phyloP scores from a whole-genome alignment of 2,113 vertebrate species.

The Carlito syrichta region DNA sequence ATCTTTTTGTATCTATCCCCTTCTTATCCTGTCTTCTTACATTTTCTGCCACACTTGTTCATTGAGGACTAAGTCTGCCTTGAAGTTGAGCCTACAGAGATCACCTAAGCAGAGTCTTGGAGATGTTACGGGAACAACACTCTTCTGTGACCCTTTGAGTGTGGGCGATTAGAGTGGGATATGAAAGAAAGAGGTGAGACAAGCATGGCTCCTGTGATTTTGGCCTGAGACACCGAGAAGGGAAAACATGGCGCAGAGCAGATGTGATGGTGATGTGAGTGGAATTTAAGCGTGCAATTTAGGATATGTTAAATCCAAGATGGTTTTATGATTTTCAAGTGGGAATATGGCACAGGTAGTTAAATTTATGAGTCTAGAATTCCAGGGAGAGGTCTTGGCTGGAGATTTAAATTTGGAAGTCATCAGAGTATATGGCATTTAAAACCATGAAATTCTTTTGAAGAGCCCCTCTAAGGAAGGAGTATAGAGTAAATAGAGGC shows the following conservation, averaged over 20 bases:
- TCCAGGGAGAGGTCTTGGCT: not conserved
- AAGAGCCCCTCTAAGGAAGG: not conserved
- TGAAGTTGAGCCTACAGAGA: not conserved
- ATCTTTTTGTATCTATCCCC: not conserved
- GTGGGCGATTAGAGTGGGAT: rapidly evolving
- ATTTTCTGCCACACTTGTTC: not conserved
- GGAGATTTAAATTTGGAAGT: not conserved
- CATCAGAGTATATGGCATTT: not conserved
- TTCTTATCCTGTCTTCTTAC: not conserved
- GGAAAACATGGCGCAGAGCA: not conserved
- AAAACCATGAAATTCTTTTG: not conserved
- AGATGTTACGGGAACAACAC: not conserved
- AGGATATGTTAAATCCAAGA: not conserved
- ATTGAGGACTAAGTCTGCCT: not conserved
- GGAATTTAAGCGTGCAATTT: not conserved
- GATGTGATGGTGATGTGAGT: too few relatives aligned
- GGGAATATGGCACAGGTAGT: not conserved
- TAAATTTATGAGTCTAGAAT: not conserved
- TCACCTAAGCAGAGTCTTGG: not conserved
- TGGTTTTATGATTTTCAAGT: not conserved
- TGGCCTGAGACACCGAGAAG: not conserved
- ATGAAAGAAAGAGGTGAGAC: not conserved
- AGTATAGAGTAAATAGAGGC: not conserved
- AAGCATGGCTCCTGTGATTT: not conserved
- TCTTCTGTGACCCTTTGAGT: not conserved